Conservation (phyloP, 2,113 vertebrate species). For the Neotragus moschatus region DNA sequence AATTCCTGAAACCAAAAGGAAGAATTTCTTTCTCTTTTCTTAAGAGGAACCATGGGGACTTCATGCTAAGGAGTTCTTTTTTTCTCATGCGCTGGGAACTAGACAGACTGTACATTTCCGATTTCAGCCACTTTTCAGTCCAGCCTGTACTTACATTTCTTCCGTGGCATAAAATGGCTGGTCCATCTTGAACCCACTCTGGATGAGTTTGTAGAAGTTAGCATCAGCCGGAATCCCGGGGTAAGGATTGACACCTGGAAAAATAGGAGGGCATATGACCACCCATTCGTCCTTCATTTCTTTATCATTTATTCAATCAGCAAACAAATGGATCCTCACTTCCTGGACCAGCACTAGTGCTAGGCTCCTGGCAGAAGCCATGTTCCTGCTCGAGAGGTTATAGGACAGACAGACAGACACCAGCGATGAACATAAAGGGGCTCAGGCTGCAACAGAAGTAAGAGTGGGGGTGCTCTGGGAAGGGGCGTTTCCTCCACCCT, state of each 20-base stretch:
- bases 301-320: not conserved
- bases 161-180: slow-evolving; percentile 91
- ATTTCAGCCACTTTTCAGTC: not conserved
- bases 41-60: not conserved
- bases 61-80: not conserved
- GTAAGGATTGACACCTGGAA: slow-evolving; percentile 93
- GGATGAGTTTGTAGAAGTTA: slow-evolving; percentile 92
- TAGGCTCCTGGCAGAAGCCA: not conserved
- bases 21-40: not conserved
- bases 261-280: not conserved
- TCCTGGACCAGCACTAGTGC: not conserved
- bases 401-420: not conserved
- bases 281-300: no score
- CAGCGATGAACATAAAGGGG: not conserved
- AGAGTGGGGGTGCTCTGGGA: not conserved
- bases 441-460: not conserved
- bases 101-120: not conserved
- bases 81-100: not conserved
- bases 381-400: no score
- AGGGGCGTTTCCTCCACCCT: not conserved
- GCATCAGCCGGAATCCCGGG: slow-evolving; percentile 93
- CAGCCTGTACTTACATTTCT: slow-evolving; percentile 84
- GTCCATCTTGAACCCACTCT: slow-evolving; percentile 95
- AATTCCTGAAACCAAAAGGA: not conserved
- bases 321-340: not conserved